phyloP scores from a whole-genome alignment of 1,140 invertebrate species.

The Eumaeus atala region DNA sequence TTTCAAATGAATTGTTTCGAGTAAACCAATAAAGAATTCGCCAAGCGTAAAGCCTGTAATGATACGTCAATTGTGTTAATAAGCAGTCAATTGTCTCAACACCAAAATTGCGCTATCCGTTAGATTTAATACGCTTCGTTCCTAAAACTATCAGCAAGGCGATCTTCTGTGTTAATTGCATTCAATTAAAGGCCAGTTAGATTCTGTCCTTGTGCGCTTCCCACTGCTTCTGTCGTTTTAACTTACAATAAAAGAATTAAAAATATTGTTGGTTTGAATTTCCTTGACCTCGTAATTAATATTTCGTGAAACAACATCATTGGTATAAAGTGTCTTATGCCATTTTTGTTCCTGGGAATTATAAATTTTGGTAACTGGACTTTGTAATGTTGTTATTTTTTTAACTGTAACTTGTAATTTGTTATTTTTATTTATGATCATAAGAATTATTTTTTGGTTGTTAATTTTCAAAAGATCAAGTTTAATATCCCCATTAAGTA shows the following conservation, averaged over 20 bases:
- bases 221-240: constrained; percentile 23
- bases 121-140: constrained; percentile 8
- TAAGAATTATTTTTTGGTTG: too few species aligned
- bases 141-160: constrained; percentile 26
- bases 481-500: too few species aligned
- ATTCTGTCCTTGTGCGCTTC: constrained; percentile 28
- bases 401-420: too few species aligned
- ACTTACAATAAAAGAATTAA: constrained; percentile 9
- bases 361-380: too few species aligned
- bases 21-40: too few species aligned
- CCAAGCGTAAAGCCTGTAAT: neutral
- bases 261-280: constrained; percentile 8
- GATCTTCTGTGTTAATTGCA: constrained; percentile 28
- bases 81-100: constrained; percentile 3
- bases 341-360: too few species aligned
- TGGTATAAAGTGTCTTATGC: too few species aligned
- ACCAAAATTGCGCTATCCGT: constrained; percentile 8
- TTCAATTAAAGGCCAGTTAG: constrained; percentile 39
- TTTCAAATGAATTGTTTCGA: too few species aligned
- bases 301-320: too few species aligned
- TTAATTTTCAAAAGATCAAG: too few species aligned
- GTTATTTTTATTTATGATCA: too few species aligned
- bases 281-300: constrained; percentile 1
- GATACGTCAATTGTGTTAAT: constrained; percentile 5
- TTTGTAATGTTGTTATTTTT: too few species aligned